Evolutionary conservation across 2,888 invertebrate species (phyloP).

Genomic region (Drosophila nr. fundita): DNA sequence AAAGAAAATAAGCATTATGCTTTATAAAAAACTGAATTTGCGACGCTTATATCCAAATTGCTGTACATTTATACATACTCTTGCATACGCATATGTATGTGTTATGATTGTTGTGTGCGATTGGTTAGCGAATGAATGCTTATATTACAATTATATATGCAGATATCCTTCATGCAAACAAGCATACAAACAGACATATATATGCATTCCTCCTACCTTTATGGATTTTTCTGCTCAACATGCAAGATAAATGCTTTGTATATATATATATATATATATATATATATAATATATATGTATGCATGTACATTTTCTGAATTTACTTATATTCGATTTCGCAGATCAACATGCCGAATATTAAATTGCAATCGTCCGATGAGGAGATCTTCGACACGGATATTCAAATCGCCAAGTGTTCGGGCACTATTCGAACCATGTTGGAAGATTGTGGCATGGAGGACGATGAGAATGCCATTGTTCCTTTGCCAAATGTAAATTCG

Average conservation of each 20-base stretch:
- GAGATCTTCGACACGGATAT: constrained; percentile 73
- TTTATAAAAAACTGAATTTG: not conserved
- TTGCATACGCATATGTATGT: not conserved
- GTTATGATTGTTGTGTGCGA: not conserved
- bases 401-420: constrained; percentile 73
- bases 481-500: constrained; percentile 73
- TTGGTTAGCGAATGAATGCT: not conserved
- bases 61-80: not conserved
- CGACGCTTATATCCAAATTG: not conserved
- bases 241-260: not conserved
- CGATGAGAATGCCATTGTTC: constrained; percentile 69
- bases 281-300: not conserved
- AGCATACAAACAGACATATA: not conserved
- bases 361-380: constrained; percentile 69
- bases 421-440: constrained; percentile 71
- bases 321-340: not conserved
- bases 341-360: constrained; percentile 65
- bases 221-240: constrained; percentile 1
- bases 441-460: constrained; percentile 77
- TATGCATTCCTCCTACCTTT: not conserved
- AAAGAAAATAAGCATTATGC: not conserved
- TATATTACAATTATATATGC: not conserved
- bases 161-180: not conserved
- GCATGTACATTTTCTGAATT: not conserved
- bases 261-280: not conserved